Conservation (phyloP, 2,888 invertebrate species). For the Agrotis ipsilon region DNA sequence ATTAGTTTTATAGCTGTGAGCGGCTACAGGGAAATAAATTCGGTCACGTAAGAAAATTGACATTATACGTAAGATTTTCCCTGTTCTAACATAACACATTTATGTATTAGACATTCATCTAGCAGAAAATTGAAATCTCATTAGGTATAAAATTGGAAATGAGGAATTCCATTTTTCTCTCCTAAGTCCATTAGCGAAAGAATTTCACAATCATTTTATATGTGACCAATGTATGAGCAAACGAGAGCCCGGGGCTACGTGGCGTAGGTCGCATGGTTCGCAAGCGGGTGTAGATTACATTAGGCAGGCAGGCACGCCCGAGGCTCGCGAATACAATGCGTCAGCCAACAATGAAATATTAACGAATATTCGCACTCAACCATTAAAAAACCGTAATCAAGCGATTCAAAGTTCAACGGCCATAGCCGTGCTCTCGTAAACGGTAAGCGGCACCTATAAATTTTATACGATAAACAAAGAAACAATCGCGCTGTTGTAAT, state of each 20-base stretch:
- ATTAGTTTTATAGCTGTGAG: conserved; percentile 70
- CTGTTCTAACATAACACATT: conserved; percentile 17
- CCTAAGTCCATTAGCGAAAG: conserved; percentile 33
- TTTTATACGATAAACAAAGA: conserved; percentile 88
- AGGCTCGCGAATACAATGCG: conserved; percentile 69
- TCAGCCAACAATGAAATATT: conserved; percentile 79
- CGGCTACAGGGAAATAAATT: conserved; percentile 71
- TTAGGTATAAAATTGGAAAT: neutral
- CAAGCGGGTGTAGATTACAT: conserved; percentile 64
- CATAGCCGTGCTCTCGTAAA: conserved; percentile 80
- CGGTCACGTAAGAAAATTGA: conserved; percentile 71
- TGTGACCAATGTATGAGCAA: conserved; percentile 15
- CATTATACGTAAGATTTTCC: conserved; percentile 53
- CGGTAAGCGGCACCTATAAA: conserved; percentile 79
- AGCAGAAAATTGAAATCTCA: neutral
- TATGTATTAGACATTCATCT: neutral
- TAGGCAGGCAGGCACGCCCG: conserved; percentile 61
- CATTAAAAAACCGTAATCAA: conserved; percentile 89
- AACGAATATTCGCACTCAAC: conserved; percentile 82
- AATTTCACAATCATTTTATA: conserved; percentile 48
- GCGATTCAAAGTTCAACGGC: conserved; percentile 87
- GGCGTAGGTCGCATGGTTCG: conserved; percentile 43
- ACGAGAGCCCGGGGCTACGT: conserved; percentile 7
- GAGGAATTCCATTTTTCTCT: conserved; percentile 3
- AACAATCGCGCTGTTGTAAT: conserved; percentile 83